Evolutionary conservation across 2,888 invertebrate species (phyloP), one percentile per base, ranked within the genome.

Genomic region (Tetragonisca angustula): DNA sequence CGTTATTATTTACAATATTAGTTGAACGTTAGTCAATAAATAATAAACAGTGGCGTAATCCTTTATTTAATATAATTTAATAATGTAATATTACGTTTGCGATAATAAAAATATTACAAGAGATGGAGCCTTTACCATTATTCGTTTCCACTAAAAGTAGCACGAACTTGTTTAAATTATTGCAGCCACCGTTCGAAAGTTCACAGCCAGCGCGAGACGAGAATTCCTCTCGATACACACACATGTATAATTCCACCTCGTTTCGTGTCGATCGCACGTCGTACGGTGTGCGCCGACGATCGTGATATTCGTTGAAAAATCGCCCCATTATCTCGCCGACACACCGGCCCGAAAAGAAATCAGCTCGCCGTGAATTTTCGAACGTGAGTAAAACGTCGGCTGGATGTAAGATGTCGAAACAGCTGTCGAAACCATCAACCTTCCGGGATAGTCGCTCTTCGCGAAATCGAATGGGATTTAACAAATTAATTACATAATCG

Each of bases 101-200:
- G 92, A 94, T 94, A 93, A 93, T 94, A 94, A 94, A 94, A 94
- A 94, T 94, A 94, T 94, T 94, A 94, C 94, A 94, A 94, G 93
- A 94, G 93, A 93, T 93, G 92, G 93, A 94, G 93, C 92, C 91
- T 92, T 90, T 92, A 91, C 90, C 91, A 85, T 91, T 93, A 91
- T 88, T 89, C 90, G 88, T 89, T 87, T 86, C 81, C 83, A 85
- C 88, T 89, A 89, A 86, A 88, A 89, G 88, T 89, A 89, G 89
- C 89, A 89, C 89, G 87, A 87, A 89, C 72, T 81, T 87, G 87
- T 81, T 80, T 71, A 76, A 79, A 83, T 83, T 77, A 76, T 85
- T 76, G 84, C 85, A 78, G 72, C 78, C 85, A 59, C 64, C 88
- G 85, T 87, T 82, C 79, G 70, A 84, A 87, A 85, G 85, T 79